A percentile compares a stretch with the other conserved stretches of the same genome.
Evolutionary conservation across 2,888 invertebrate species (phyloP).

Genomic region (Steinernema hermaphroditum): DNA sequence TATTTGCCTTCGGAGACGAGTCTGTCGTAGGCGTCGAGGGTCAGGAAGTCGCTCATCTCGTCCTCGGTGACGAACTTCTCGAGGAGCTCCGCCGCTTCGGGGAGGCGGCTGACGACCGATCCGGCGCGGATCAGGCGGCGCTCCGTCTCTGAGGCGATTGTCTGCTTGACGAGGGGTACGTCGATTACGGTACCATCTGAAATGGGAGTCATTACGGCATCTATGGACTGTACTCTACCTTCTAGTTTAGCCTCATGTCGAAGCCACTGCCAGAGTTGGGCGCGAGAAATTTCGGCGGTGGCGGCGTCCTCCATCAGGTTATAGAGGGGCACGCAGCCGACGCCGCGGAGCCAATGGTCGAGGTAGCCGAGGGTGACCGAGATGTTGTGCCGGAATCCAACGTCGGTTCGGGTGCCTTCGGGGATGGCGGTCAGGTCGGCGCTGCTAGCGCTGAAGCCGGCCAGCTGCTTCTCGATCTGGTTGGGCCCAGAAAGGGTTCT

Average conservation of each 20-base stretch:
- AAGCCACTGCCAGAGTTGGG: slow-evolving; percentile 79
- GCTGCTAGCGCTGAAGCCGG: slow-evolving; percentile 44
- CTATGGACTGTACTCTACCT: too few relatives aligned
- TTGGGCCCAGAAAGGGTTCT: slow-evolving; percentile 58
- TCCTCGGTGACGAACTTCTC: slow-evolving; percentile 73
- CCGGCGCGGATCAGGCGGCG: slow-evolving; percentile 60
- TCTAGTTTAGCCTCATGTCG: slow-evolving; percentile 72
- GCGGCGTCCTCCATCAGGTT: slow-evolving; percentile 77
- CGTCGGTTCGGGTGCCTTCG: slow-evolving; percentile 73
- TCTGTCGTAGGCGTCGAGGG: slow-evolving; percentile 67
- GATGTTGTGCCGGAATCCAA: slow-evolving; percentile 74
- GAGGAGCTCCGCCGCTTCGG: slow-evolving; percentile 70
- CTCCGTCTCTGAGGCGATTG: slow-evolving; percentile 63
- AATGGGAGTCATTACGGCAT: too few relatives aligned
- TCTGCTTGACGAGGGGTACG: slow-evolving; percentile 66
- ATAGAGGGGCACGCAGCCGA: slow-evolving; percentile 74
- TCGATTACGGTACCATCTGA: slow-evolving; percentile 61
- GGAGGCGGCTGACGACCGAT: slow-evolving; percentile 59
- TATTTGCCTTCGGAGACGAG: slow-evolving; percentile 65
- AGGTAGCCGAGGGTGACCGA: slow-evolving; percentile 75
- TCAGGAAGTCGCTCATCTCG: slow-evolving; percentile 75
- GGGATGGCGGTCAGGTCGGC: slow-evolving; percentile 69
- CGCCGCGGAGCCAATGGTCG: slow-evolving; percentile 75
- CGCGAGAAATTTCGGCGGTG: slow-evolving; percentile 77
- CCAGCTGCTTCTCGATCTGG: slow-evolving; percentile 57